phyloP scores from a whole-genome alignment of 2,888 invertebrate species.

The Caenorhabditis sp. region DNA sequence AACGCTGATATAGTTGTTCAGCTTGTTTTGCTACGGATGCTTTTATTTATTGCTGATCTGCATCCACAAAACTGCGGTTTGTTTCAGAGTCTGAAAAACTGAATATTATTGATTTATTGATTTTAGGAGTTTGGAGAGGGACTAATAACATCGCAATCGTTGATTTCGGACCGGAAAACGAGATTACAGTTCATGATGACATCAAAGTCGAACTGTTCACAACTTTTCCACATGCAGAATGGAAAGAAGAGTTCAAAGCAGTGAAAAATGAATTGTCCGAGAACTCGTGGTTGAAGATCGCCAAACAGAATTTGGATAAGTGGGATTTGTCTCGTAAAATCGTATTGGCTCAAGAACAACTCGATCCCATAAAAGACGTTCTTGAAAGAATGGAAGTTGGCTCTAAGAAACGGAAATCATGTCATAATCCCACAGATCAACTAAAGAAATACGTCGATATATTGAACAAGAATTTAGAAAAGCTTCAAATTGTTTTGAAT shows the following conservation, averaged over 20 bases:
- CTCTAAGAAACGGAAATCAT: conserved; percentile 7
- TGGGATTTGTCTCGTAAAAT: conserved; percentile 34
- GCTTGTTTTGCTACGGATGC: conserved; percentile 30
- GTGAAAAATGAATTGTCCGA: conserved; percentile 36
- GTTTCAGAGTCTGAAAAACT: conserved; percentile 46
- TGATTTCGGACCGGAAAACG: conserved; percentile 12
- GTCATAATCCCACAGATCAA: background rate
- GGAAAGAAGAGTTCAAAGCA: conserved; percentile 19
- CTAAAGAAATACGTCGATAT: conserved; percentile 41
- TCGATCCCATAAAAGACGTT: conserved; percentile 30
- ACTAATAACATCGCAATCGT: conserved; percentile 32
- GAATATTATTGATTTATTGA: conserved; percentile 10
- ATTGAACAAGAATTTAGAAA: conserved; percentile 35
- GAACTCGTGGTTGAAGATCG: conserved; percentile 44
- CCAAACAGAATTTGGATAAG: conserved; percentile 37
- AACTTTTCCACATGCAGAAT: conserved; percentile 28
- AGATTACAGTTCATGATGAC: conserved; percentile 11
- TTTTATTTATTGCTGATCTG: conserved; percentile 38
- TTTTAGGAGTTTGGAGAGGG: conserved; percentile 1
- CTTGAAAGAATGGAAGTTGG: conserved; percentile 22
- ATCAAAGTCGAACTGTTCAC: conserved; percentile 36
- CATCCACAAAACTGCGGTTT: conserved; percentile 48
- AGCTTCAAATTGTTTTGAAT: conserved; percentile 44
- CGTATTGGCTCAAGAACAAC: conserved; percentile 38
- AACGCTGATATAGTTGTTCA: conserved; percentile 25